phyloP scores from a whole-genome alignment of 1,140 invertebrate genomes.

The Scaptomyza hsui region DNA sequence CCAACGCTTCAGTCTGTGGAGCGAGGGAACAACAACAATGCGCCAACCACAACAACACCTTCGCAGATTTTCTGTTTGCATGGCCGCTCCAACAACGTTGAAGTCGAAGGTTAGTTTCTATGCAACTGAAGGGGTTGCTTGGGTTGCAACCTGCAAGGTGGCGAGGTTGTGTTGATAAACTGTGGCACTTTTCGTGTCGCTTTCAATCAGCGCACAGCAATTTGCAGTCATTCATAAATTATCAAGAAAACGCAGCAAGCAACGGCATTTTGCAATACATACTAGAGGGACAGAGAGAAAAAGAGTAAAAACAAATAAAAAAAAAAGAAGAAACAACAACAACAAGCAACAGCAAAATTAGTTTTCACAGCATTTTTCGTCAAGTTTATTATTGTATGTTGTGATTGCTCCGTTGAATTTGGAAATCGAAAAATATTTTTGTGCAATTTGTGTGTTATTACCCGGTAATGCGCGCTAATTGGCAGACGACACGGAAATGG shows the following conservation, averaged over 20 bases:
- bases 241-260: conserved; percentile 72
- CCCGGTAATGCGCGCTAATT: conserved; percentile 68
- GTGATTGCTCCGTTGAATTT: conserved; percentile 31
- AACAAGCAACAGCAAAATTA: conserved; percentile 54
- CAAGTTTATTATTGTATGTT: conserved; percentile 29
- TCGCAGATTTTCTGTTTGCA: conserved; percentile 78
- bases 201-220: conserved; percentile 72
- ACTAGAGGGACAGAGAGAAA: background rate
- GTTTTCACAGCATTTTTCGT: conserved; percentile 64
- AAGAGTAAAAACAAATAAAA: background rate
- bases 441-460: conserved; percentile 61
- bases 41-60: conserved; percentile 44
- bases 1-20: conserved; percentile 43
- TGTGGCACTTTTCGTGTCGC: conserved; percentile 68
- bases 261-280: conserved; percentile 47
- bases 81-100: conserved; percentile 70
- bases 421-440: conserved; percentile 50
- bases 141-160: too few relatives aligned
- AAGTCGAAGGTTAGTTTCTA: conserved; percentile 64
- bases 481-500: conserved; percentile 70
- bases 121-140: background rate
- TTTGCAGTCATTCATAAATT: conserved; percentile 78
- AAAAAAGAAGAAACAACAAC: background rate
- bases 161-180: conserved; percentile 45
- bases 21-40: conserved; percentile 63